Base-by-base conservation (phyloP, 2,888 invertebrate species). In the Periphyllus acericola region DNA sequence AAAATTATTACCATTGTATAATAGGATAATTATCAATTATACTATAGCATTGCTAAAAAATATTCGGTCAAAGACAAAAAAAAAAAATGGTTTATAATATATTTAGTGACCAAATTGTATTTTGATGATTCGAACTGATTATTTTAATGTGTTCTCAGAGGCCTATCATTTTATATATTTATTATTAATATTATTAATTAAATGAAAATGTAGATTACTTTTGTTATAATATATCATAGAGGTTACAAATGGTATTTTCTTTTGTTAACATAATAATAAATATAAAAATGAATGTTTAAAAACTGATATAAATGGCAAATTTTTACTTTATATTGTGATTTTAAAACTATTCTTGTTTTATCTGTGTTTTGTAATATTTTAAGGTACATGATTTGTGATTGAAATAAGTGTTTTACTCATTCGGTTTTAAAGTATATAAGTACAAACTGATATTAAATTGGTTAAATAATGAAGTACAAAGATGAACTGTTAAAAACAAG, bases 71-170 rank as follows among this genome's bases (percentile, higher is more conserved):
- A 74, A 83, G 11, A 74, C 19, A 36, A 74, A 74, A 83, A 34
- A 71, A 29, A 71, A 68, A 29, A n/a, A 32, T 32, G 71, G 4
- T 14, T 71, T 29, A 17, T 36, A 40, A 40, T 84, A 68, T 84
- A 52, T 68, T 32, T 84, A 78, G 66, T 34, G 68, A 84, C 84
- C 34, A 84, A 84, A 76, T 78, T 78, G 46, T 78, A 78, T 84
- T 84, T 84, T 84, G 76, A 78, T 2, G 32, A 84, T 84, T 84
- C 68, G 84, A 68, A 84, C 84, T 84, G 84, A 84, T 84, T 76
- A 78, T 78, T 84, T 78, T 84, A 78, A 84, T 84, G 84, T 84
- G 84, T 84, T 84, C 84, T 84, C 76, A 68, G 84, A 84, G 76
- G 84, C 68, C 76, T 84, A 84, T 78, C 46, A 68, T 84, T 84